Conservation (phyloP, 2,888 invertebrate genomes). For the Siphlonurus alternatus region DNA sequence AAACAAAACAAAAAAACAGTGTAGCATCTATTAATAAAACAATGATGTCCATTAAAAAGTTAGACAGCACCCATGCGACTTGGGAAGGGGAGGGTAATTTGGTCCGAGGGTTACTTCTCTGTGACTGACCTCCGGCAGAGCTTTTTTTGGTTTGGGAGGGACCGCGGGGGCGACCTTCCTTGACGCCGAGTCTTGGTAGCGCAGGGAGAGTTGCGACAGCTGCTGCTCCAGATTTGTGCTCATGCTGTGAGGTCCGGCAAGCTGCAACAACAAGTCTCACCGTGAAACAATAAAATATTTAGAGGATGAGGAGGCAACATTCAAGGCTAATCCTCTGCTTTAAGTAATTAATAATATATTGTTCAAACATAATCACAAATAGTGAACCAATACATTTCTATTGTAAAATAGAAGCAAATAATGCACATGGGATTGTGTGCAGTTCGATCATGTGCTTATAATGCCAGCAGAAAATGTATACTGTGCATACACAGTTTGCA, state of each 20-base stretch:
- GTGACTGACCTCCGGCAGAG: constrained; percentile 34
- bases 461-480: too few species aligned
- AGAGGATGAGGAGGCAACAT: too few species aligned
- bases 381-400: neutral
- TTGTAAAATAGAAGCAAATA: too few species aligned
- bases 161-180: constrained; percentile 57
- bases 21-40: neutral
- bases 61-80: neutral
- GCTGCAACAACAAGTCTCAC: too few species aligned
- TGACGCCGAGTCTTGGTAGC: neutral
- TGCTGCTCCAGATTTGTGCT: neutral
- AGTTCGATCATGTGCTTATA: neutral
- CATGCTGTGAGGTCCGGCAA: neutral
- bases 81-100: neutral
- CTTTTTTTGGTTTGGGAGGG: constrained; percentile 57
- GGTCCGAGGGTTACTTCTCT: neutral
- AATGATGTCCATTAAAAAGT: constrained; percentile 5
- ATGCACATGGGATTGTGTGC: too few species aligned
- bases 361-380: neutral
- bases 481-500: neutral
- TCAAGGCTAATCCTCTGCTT: neutral
- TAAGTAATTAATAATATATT: neutral
- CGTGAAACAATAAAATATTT: too few species aligned
- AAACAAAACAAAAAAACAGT: neutral
- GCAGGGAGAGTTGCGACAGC: neutral